Evolutionary conservation across 2,113 vertebrate genomes (phyloP).

Genomic region (Pelvicachromis taeniatus): DNA sequence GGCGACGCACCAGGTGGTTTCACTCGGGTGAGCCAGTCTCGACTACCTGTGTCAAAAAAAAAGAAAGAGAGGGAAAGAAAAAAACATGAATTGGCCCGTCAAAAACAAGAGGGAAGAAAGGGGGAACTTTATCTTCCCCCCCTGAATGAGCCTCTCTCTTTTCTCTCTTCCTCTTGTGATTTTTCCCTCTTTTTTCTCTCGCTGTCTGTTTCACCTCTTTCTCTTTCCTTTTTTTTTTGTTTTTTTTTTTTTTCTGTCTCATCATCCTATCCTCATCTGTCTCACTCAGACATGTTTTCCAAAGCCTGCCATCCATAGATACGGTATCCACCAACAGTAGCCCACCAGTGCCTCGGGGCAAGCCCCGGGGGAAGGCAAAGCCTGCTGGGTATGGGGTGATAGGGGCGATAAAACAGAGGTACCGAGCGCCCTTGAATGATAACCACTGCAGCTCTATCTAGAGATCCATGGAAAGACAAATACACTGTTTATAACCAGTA

Average conservation of each 20-base stretch:
- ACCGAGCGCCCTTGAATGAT: conserved; percentile 28
- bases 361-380: conserved; percentile 50
- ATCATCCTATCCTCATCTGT: conserved; percentile 64
- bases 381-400: conserved; percentile 63
- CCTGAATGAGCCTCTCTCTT: conserved; percentile 53
- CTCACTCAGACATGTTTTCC: conserved; percentile 71
- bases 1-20: conserved; percentile 71
- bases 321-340: conserved; percentile 77
- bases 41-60: conserved; percentile 63
- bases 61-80: conserved; percentile 43
- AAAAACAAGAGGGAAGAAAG: conserved; percentile 58
- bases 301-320: conserved; percentile 68
- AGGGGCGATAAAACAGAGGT: conserved; percentile 40
- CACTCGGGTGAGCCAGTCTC: conserved; percentile 64
- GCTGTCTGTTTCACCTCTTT: conserved; percentile 11
- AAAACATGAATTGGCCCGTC: conserved; percentile 47
- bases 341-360: conserved; percentile 52
- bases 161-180: conserved; percentile 30
- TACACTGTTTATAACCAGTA: background rate
- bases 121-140: conserved; percentile 58
- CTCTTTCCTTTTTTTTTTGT: background rate
- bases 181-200: conserved; percentile 26
- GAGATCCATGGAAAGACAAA: conserved; percentile 25
- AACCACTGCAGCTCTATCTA: conserved; percentile 31
- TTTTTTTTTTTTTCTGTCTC: conserved; percentile 34